phyloP scores from a whole-genome alignment of 2,888 invertebrate genomes.

The Himalopsyche japonica region DNA sequence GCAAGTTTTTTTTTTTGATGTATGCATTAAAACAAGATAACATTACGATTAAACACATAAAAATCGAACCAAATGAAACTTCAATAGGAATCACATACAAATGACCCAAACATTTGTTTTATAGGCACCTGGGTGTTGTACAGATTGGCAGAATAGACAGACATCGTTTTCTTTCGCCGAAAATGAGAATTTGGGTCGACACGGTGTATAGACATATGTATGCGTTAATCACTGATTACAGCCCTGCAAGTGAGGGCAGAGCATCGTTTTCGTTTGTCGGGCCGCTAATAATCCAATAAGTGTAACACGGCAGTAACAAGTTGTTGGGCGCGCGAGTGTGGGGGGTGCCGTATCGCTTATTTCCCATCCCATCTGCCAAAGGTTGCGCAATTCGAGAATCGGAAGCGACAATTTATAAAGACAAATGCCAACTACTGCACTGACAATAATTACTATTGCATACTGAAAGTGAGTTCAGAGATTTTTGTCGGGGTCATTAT shows the following conservation, averaged over 20 bases:
- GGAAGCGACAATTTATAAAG: neutral
- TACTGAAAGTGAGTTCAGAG: neutral
- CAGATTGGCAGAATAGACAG: no score
- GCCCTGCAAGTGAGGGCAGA: neutral
- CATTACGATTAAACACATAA: no score
- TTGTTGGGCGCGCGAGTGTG: neutral
- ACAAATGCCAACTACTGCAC: neutral
- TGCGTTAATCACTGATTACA: neutral
- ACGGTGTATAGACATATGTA: no score
- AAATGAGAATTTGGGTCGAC: no score
- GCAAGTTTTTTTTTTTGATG: no score
- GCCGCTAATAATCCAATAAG: slow-evolving; percentile 2
- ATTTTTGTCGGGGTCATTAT: neutral
- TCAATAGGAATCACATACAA: no score
- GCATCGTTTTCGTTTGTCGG: neutral
- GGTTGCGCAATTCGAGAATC: neutral
- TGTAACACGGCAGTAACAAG: neutral
- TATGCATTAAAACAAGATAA: no score
- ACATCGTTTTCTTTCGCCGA: no score
- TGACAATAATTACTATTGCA: neutral
- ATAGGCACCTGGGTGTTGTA: no score
- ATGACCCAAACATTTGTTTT: no score
- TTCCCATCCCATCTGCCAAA: slow-evolving; percentile 4
- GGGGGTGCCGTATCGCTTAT: neutral
- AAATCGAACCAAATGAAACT: no score